These are phyloP conservation scores for Tonatia bakeri DNA, from an alignment of 2,113 vertebrate genomes.

Conservation along the genomic window DNA sequence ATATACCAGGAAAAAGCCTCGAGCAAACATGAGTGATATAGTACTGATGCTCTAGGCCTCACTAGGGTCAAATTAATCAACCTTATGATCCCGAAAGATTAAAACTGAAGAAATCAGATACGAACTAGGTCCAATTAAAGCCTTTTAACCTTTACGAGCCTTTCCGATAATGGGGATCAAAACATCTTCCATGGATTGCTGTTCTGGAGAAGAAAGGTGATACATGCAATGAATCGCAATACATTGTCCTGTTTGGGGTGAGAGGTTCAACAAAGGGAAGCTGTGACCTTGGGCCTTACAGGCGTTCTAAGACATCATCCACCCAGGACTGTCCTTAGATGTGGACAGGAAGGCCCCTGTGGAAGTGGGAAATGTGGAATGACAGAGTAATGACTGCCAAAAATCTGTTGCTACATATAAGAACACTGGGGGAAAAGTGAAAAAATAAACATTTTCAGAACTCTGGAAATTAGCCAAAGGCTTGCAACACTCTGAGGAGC, in stretches of 20 bases:
- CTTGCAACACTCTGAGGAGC: neutral
- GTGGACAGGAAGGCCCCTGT: neutral
- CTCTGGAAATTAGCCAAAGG: constrained; percentile 5
- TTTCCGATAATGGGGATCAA: neutral
- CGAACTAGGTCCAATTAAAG: neutral
- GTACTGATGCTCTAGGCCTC: neutral
- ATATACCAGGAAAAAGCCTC: neutral
- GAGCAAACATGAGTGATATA: neutral
- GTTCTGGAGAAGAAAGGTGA: neutral
- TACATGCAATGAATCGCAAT: neutral
- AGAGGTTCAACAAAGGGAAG: neutral
- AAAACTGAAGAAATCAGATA: neutral
- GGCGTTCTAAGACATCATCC: neutral
- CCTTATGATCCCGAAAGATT: neutral
- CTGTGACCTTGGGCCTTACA: neutral
- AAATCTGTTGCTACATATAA: neutral
- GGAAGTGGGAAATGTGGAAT: neutral
- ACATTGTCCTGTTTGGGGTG: neutral
- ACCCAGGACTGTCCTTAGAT: neutral
- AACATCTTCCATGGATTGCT: neutral
- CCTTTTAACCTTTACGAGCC: neutral
- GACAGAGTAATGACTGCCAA: neutral
- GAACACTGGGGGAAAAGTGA: neutral
- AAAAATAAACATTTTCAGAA: neutral
- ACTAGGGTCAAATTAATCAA: neutral